phyloP scores from a whole-genome alignment of 2,797 vertebrate genomes.

The Onychomys leucogaster region DNA sequence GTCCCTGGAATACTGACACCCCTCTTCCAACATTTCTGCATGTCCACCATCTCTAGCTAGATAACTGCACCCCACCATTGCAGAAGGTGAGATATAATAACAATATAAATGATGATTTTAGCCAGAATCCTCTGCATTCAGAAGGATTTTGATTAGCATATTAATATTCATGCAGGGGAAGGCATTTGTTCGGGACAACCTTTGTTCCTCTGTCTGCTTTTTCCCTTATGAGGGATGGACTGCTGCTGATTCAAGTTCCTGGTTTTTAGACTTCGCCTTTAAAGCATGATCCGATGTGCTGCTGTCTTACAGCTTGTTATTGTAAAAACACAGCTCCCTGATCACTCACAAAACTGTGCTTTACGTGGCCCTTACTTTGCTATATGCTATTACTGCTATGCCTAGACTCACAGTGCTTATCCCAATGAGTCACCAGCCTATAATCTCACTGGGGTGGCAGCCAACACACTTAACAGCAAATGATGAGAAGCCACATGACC shows the following conservation, averaged over 20 bases:
- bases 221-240: conserved; percentile 18
- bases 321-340: background rate
- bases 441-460: background rate
- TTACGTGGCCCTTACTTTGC: background rate
- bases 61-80: background rate
- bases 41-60: conserved; percentile 2
- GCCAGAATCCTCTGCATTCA: background rate
- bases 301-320: background rate
- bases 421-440: background rate
- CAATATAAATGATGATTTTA: conserved; percentile 41
- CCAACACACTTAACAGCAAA: background rate
- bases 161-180: background rate
- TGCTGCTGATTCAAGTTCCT: background rate
- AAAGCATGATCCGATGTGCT: background rate
- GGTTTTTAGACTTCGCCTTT: background rate
- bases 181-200: background rate
- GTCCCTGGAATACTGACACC: background rate
- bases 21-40: background rate
- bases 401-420: background rate
- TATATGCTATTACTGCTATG: background rate
- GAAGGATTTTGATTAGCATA: conserved; percentile 9
- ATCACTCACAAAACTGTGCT: background rate
- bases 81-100: background rate
- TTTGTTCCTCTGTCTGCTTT: conserved; percentile 31
- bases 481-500: background rate